Evolutionary conservation across 2,113 vertebrate genomes (phyloP), one percentile per base, ranked within the genome.

Genomic region (Caranx melampygus): DNA sequence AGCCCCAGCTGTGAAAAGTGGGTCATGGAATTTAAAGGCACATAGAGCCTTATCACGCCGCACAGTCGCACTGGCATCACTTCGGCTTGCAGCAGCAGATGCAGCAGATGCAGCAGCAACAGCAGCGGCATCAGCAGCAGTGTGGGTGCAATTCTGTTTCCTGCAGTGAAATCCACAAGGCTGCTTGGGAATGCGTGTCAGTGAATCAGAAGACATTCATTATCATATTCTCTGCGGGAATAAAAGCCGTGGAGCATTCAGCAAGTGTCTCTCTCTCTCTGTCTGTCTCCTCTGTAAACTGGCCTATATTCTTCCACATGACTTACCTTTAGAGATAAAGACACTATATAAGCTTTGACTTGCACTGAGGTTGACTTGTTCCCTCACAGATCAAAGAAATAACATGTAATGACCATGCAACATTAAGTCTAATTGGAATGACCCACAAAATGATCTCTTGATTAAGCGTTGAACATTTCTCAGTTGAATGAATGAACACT

Each of bases 11-110:
- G 89, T 86, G 81, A 86, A 93, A 95, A 94, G 87, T 95, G 90
- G 94, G 95, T 95, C 94, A 95, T 55, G 65, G 85, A 81, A 95
- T 93, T 95, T 95, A 95, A 95, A 94, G 94, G 90, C 81, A 42
- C 90, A 91, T 34, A 26, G 87, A 75, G 85, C 71, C 82, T 71
- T n/a, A 54, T 75, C 64, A 74, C 61, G 18, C 66, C 42, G 65
- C 73, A 58, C n/a, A 31, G 65, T 64, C 26, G n/a, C 37, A 0
- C 64, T 63, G 73, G 64, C 70, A 37, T 20, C n/a, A 12, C 26
- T 66, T 16, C n/a, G 20, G 31, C 60, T 71, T 20, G 20, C 69
- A 4, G 49, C 58, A 67, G 4, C 67, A 66, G 54, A 31, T 54
- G 49, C 37, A 15, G 14, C 15, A 77, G 57, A 67, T 66, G 52